A percentile compares a stretch with the other conserved stretches of the same genome.
Evolutionary conservation across 2,113 vertebrate species (phyloP).

Genomic region (Chaetops frenatus): DNA sequence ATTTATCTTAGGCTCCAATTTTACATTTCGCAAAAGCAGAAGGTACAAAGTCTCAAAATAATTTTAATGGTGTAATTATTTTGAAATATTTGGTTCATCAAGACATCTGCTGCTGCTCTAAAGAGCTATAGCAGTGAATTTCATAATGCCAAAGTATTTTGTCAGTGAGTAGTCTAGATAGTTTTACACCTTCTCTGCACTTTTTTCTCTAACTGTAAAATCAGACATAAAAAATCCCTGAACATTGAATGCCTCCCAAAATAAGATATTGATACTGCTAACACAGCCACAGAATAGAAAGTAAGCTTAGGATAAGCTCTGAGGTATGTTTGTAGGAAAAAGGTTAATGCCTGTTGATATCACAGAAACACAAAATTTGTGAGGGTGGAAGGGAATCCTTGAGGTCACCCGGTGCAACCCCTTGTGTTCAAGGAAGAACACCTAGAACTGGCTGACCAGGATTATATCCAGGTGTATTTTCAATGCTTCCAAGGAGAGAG

Average conservation of each 20-base stretch:
- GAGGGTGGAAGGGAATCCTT: background rate
- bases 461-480: background rate
- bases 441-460: background rate
- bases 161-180: background rate
- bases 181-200: background rate
- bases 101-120: background rate
- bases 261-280: background rate
- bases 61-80: background rate
- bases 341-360: rapidly evolving
- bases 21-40: background rate
- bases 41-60: background rate
- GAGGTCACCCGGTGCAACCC: background rate
- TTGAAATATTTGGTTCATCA: background rate
- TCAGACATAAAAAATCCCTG: background rate
- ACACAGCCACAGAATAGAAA: background rate
- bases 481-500: background rate
- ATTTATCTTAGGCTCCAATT: background rate
- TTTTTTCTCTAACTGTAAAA: background rate
- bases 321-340: background rate
- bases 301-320: background rate
- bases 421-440: background rate
- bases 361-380: background rate
- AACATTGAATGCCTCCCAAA: rapidly evolving
- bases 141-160: background rate
- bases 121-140: background rate